Base-by-base conservation (phyloP, 2,888 invertebrate species). In the Thalpophila matura region DNA sequence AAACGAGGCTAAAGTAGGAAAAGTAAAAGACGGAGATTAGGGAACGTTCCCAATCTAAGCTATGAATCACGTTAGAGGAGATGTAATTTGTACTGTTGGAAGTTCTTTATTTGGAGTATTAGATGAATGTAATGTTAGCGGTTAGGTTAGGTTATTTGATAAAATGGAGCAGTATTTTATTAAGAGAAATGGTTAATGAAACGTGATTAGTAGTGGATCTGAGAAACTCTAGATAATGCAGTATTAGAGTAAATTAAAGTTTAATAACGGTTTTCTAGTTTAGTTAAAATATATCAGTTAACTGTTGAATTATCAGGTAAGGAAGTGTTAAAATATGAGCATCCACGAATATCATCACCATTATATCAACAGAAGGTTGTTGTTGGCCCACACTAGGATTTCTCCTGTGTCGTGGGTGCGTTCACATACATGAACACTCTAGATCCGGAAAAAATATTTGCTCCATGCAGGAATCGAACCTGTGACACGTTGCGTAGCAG, bases 81-180 rank as follows among this genome's bases (percentile, higher is more conserved):
- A 78, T 56, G 75, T 75, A 75, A 78, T 75, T 78, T 78, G 75
- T 75, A 56, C 47, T 60, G 57, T 38, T 56, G 58, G 57, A 58
- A 55, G 46, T 61, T 55, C 57, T 74, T 63, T 70, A 75, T 49
- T 62, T 67, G 43, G 50, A 31, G 38, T 46, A 37, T 51, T 40
- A 26, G 33, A 31, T 50, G 6, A 54, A 38, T 37, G 10, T 33
- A 24, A 46, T 31, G n/a, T 27, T 27, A 10, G n/a, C n/a, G n/a
- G n/a, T n/a, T 37, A 37, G 16, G 20, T 65, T 4, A 14, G 37
- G 45, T 5, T 24, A 16, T 6, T 43, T 20, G 24, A 45, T 38
- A 18, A 45, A 38, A 31, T 27, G 7, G 27, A 35, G 22, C 9
- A n/a, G 24, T 35, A 20, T 46, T 22, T 46, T 45, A 10, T 29